phyloP scores from a whole-genome alignment of 2,113 vertebrate species.

The Etheostoma spectabile region DNA sequence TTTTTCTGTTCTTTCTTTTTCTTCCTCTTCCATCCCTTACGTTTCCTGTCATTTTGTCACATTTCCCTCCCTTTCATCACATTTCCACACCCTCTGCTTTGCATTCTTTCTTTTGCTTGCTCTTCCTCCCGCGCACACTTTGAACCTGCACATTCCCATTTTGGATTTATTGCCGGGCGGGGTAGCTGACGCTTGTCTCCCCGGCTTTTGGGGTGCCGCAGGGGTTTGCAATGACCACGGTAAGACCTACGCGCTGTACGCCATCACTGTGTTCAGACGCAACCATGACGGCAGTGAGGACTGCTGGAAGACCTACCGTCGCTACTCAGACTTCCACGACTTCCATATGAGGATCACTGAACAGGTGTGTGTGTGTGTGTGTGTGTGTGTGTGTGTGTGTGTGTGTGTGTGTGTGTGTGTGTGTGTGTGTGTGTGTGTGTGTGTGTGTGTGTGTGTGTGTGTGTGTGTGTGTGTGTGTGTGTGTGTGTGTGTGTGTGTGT shows the following conservation, averaged over 20 bases:
- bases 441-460: conserved; percentile 80
- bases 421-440: neutral
- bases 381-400: neutral
- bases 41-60: conserved; percentile 43
- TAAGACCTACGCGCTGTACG: conserved; percentile 96
- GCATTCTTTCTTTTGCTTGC: conserved; percentile 25
- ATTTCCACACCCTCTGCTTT: conserved; percentile 9
- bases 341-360: conserved; percentile 99
- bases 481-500: conserved; percentile 80
- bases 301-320: conserved; percentile 96
- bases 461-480: neutral
- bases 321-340: conserved; percentile 99
- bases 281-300: conserved; percentile 88
- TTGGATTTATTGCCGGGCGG: conserved; percentile 70
- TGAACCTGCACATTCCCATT: conserved; percentile 45
- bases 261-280: conserved; percentile 94
- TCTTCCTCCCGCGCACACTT: conserved; percentile 6
- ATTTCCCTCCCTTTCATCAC: conserved; percentile 25
- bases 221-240: conserved; percentile 99
- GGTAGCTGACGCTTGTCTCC: conserved; percentile 92
- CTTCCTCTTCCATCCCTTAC: conserved; percentile 9
- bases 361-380: conserved; percentile 87
- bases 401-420: conserved; percentile 7
- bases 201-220: conserved; percentile 92
- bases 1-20: conserved; percentile 68